A percentile compares a stretch with the other conserved stretches of the same genome.
Conservation (phyloP, 2,888 invertebrate genomes). For the Hymenopus coronatus region DNA sequence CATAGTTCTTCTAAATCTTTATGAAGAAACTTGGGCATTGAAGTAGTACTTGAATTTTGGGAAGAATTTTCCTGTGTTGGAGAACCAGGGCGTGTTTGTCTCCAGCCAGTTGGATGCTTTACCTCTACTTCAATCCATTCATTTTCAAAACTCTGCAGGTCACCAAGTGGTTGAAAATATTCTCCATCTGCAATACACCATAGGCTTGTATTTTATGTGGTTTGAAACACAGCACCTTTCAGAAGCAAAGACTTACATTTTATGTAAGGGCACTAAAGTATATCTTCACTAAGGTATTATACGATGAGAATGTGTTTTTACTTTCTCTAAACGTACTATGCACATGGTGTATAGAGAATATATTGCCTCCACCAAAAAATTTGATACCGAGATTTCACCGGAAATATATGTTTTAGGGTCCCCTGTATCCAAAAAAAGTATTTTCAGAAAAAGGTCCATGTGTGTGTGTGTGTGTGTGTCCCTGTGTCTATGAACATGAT, state of each 20-base stretch:
- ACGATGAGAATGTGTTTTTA: no score
- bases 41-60: constrained; percentile 38
- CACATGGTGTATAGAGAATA: no score
- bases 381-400: no score
- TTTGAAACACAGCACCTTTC: background rate
- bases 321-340: no score
- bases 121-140: constrained; percentile 91
- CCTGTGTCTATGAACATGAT: no score
- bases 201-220: background rate
- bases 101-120: constrained; percentile 54
- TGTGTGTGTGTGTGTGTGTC: no score
- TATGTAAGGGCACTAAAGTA: no score
- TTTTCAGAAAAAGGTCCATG: no score
- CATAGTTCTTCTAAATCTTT: constrained; percentile 42
- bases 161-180: constrained; percentile 57
- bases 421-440: no score
- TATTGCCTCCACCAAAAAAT: no score
- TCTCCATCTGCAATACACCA: constrained; percentile 31
- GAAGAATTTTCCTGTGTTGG: background rate
- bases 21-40: constrained; percentile 44
- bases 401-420: no score
- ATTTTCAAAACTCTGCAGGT: constrained; percentile 80
- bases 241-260: background rate
- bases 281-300: no score
- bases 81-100: background rate